Evolutionary conservation across 64 coral and sea anemone species (phyloP), one percentile per base, ranked within the genome.

Genomic region (Porites lutea): DNA sequence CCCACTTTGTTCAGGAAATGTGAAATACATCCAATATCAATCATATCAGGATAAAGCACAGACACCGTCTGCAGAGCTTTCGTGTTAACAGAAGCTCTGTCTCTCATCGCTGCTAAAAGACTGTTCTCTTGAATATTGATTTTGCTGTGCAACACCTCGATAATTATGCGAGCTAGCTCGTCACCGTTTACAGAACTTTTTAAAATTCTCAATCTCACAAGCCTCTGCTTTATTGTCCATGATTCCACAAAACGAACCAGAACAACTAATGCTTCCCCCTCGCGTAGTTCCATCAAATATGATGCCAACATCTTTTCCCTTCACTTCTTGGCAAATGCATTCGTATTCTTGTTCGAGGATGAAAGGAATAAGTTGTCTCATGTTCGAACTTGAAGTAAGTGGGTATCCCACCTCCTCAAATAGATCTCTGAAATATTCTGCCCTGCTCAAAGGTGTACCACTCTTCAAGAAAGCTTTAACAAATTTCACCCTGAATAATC

Each of bases 281-380:
- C 79, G 46, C 8, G 89, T 91, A 43, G 78, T 91, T 71, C 89
- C 89, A 75, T 91, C 89, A 83, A 83, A 91, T 80, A 83, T 83
- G 44, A 83, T 73, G 13, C 65, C 20, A 18, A 83, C 65, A 59
- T 73, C 79, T 6, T 91, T 91, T 83, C 66, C 66, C 76, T 14
- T 22, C 37, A 68, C 20, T 60, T 88, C 68, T 74, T 74, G 50
- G 16, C 14, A 52, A 71, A 88, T 55, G 51, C 47, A 70, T 52
- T 88, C 74, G 11, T 59, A 88, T 37, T 88, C 85, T 53, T 88
- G 2, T 27, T 88, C 52, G 19, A 88, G 54, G 71, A 88, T 88
- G 68, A 88, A 88, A 47, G 87, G 87, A 21, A 88, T 88, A 67
- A 88, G 49, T 72, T 88, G 18, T 69, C 87, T 49, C 87, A 88